Evolutionary conservation across 2,888 invertebrate genomes (phyloP).

Genomic region (Heteromyza rotundicornis): DNA sequence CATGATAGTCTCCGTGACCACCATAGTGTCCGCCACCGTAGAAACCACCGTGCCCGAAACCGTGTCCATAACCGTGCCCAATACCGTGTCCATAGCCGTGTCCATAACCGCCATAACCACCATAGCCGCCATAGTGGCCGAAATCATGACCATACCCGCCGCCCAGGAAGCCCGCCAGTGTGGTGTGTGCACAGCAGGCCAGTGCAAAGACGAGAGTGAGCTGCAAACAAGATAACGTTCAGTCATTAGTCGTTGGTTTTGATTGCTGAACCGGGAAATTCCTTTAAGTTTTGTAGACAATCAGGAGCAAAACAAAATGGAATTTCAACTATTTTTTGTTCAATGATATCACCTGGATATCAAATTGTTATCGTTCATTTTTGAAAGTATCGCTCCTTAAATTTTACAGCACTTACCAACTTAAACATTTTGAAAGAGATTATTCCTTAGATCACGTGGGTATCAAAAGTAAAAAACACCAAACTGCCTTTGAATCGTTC

Average conservation of each 20-base stretch:
- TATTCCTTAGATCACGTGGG: too few species aligned
- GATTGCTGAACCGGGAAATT: too few species aligned
- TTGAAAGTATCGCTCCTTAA: too few species aligned
- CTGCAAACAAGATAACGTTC: slow-evolving; percentile 37
- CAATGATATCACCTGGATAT: too few species aligned
- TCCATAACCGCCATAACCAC: slow-evolving; percentile 28
- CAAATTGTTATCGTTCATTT: neutral
- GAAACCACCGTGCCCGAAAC: slow-evolving; percentile 37
- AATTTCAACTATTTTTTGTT: too few species aligned
- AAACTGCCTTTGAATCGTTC: too few species aligned
- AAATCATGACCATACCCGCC: slow-evolving; percentile 31
- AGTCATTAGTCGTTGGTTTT: too few species aligned
- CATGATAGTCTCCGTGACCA: slow-evolving; percentile 27
- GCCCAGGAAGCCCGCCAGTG: slow-evolving; percentile 39
- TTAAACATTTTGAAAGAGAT: slow-evolving; percentile 42
- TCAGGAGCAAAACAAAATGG: too few species aligned
- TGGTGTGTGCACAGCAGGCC: slow-evolving; percentile 40
- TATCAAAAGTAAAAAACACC: too few species aligned
- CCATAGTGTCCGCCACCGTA: slow-evolving; percentile 27
- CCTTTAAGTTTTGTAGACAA: too few species aligned
- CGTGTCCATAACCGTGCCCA: slow-evolving; percentile 40
- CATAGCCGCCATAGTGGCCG: slow-evolving; percentile 25
- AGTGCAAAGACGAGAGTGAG: slow-evolving; percentile 39
- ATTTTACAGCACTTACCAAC: slow-evolving; percentile 36
- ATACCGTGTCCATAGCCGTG: slow-evolving; percentile 26